Evolutionary conservation across 2,113 vertebrate genomes (phyloP).

Genomic region (Neomonachus schauinslandi): DNA sequence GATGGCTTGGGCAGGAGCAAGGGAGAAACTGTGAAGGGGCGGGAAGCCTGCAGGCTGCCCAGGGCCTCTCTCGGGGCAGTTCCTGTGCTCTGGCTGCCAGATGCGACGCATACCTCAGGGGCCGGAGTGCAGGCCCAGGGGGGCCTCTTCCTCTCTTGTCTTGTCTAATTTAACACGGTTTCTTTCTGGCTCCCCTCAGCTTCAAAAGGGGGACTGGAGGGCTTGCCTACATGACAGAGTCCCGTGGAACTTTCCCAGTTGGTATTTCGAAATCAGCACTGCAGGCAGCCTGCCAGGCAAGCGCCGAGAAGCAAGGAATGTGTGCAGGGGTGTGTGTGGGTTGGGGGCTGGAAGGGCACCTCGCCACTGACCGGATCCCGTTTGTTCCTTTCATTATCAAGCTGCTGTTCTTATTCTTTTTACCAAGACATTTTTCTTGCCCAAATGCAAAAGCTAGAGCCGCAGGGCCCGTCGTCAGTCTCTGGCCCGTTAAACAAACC

Average conservation of each 20-base stretch:
- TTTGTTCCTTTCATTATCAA: not conserved
- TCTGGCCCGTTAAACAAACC: not conserved
- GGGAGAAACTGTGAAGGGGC: not conserved
- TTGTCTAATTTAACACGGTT: not conserved
- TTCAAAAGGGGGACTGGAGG: not conserved
- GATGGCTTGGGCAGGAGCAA: conserved; percentile 23
- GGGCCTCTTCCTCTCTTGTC: not conserved
- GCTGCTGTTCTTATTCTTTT: not conserved
- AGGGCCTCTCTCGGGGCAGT: not conserved
- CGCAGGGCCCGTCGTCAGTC: not conserved
- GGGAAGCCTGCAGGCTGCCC: not conserved
- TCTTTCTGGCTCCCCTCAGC: not conserved
- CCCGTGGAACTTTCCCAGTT: not conserved
- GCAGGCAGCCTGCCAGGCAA: not conserved
- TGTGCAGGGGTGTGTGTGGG: not conserved
- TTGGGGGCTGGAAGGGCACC: not conserved
- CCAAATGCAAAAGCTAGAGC: not conserved
- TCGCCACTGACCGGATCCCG: not conserved
- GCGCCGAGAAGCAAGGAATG: not conserved
- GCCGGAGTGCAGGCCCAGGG: not conserved
- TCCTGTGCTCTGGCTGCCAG: not conserved
- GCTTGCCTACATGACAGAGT: not conserved
- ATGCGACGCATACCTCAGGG: not conserved
- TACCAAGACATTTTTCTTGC: not conserved
- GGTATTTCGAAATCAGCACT: conserved; percentile 1